Evolutionary conservation across 2,797 vertebrate genomes (phyloP), one percentile per base, ranked within the genome.

Genomic region (Aselliscus stoliczkanus): DNA sequence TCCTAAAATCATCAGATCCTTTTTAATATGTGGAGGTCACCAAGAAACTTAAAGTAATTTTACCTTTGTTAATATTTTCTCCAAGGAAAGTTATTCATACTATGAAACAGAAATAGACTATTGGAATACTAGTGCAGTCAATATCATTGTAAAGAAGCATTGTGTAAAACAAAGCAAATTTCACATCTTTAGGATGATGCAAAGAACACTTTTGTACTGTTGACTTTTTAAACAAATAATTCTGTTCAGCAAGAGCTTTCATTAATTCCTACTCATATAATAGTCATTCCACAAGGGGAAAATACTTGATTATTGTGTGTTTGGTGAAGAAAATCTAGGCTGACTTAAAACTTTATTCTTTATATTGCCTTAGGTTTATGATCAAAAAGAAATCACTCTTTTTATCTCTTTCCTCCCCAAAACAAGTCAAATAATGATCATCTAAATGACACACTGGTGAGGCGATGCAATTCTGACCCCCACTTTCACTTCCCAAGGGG

Each of bases 261-360:
- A 58, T 18, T 69, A 44, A 70, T 85, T 94, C 14, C 44, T 95
- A 11, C 64, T 92, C n/a, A 15, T 90, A 21, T 69, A 52, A 58
- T 25, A 82, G 29, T 76, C 39, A 76, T 65, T 77, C 21, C 89
- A 47, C 17, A 65, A 75, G 29, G 29, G 8, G 54, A 72, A 27
- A 12, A 13, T 27, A 14, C 39, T 76, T 92, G 31, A 54, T 65
- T 52, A 31, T 65, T 85, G 2, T 9, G 18, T 69, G 7, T 76
- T 75, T 90, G 42, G 7, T 13, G 34, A 29, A 54, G 67, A 92
- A 65, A 88, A 93, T 60, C n/a, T 84, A 85, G 8, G 21, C 62
- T 83, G 37, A 96, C 42, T 88, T 83, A 69, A 82, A 92, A 29
- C 21, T 84, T 70, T 87, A 44, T 69, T 60, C 50, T 96, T 93